Evolutionary conservation across 2,113 vertebrate genomes (phyloP), one percentile per base, ranked within the genome.

Genomic region (Colaptes auratus): DNA sequence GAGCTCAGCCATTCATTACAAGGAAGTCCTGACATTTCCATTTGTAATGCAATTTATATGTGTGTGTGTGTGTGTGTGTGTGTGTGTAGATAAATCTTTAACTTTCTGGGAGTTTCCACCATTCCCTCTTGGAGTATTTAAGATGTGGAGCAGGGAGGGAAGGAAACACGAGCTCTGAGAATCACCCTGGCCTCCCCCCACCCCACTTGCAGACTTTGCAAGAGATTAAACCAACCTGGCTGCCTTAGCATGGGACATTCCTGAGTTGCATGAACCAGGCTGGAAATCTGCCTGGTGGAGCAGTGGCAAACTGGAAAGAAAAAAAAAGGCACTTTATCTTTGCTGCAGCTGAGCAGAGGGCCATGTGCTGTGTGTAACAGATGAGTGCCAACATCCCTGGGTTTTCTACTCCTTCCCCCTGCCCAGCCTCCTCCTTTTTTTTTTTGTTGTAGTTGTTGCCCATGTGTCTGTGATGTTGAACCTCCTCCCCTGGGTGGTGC

Each of bases 171-270:
- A 42, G 59, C 33, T 55, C n/a, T 61, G 74, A 52, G 65, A 78
- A 81, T 81, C 0, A 0, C 23, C 53, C 66, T 6, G 1, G 60
- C 65, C 70, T 74, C 25, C 60, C 20, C 3, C 1, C 15, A 25
- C n/a, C 48, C 4, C 6, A 2, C 50, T 59, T 81, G 65, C 56
- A 90, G 74, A 55, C 5, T 4, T 35, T 82, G 70, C 35, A 61
- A 64, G 60, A 82, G 67, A 70, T 82, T 74, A 82, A 90, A 76
- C 67, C 70, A 84, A 77, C 86, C 74, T 88, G 77, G 39, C 83
- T 52, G 65, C 76, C 53, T 80, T 70, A 90, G 88, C 48, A 20
- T 2, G 15, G 92, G 90, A 94, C 90, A 67, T 96, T 96, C 90
- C 90, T 59, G 90, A 65, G 72, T 67, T 93, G 79, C 56, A 71